Conservation (phyloP, 2,888 invertebrate species). For the Ernsta delagoae region DNA sequence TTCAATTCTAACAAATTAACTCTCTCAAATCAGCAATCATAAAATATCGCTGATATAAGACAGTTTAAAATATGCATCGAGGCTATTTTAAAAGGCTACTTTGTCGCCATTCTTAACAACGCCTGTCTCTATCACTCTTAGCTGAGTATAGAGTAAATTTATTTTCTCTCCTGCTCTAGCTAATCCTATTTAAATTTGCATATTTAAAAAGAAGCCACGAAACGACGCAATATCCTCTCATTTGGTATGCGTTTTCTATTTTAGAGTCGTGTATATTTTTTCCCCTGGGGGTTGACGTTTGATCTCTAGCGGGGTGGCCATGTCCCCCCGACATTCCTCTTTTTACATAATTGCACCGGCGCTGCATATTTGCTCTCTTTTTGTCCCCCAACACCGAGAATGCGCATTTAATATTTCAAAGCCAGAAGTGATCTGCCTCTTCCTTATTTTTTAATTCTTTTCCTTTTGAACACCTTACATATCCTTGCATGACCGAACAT, state of each 20-base stretch:
- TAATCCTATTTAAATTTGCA: slow-evolving; percentile 70
- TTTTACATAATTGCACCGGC: slow-evolving; percentile 9
- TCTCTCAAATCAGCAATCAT: too few species aligned
- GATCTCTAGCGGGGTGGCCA: slow-evolving; percentile 40
- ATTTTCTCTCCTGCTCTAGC: slow-evolving; percentile 43
- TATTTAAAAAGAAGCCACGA: slow-evolving; percentile 61
- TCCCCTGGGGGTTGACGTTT: slow-evolving; percentile 45
- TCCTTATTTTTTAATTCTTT: not conserved
- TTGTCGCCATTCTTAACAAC: not conserved
- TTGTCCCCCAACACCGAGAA: not conserved
- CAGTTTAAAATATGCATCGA: too few species aligned
- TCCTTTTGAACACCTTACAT: too few species aligned
- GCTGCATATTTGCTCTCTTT: slow-evolving; percentile 1
- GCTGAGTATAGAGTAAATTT: not conserved
- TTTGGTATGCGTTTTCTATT: slow-evolving; percentile 52
- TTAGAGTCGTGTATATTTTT: slow-evolving; percentile 51
- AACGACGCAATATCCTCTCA: slow-evolving; percentile 54
- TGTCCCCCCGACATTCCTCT: not conserved
- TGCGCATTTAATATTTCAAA: slow-evolving; percentile 8
- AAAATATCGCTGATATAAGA: too few species aligned
- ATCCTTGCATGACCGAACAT: too few species aligned
- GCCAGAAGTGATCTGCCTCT: not conserved
- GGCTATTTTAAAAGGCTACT: not conserved
- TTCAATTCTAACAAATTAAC: too few species aligned
- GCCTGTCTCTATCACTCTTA: not conserved